Base-by-base conservation (phyloP, 1,140 invertebrate genomes). In the Rhyacophila brunnea region DNA sequence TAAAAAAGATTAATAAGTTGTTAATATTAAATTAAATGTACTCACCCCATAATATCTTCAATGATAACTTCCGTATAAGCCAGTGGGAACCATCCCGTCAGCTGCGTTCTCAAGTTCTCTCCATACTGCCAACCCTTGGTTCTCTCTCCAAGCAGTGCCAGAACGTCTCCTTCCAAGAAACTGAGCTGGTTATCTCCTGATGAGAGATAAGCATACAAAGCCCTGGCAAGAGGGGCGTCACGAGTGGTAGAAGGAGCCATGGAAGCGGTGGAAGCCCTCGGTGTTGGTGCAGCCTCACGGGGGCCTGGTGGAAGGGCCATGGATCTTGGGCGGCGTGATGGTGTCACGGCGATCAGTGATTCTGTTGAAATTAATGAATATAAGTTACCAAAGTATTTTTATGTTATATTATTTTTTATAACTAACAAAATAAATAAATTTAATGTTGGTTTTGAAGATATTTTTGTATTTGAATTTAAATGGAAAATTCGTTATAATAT, bases 61-160 rank as follows among this genome's bases (percentile, higher is more conserved):
- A 68, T 59, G 40, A 78, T 74, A 14, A 71, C 77, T 75, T 95
- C 93, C 23, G 93, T 95, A 68, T 96, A 97, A 7, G 94, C 93
- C 32, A 95, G 77, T 0, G 93, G 94, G 74, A 96, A 96, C 94
- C 94, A 96, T 11, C 94, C 94, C 58, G 91, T 89, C 67, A 90
- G 85, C 70, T 93, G 90, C 17, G 90, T 95, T 11, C 92, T 81
- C 57, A 93, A 74, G 74, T 96, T 96, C 71, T 96, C 92, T 17
- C 93, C 93, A 70, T 94, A 96, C 72, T 96, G 93, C 93, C 93
- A 97, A 40, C 94, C 93, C 71, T 95, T 94, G 68, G 91, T 93
- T 59, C 92, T 83, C 66, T 94, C 92, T 70, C 93, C 94, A 62
- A 95, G 87, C 59, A 96, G 73, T 6, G 90, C 87, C 17, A 96